phyloP scores from a whole-genome alignment of 2,888 invertebrate genomes.

The Abrostola triplasia region DNA sequence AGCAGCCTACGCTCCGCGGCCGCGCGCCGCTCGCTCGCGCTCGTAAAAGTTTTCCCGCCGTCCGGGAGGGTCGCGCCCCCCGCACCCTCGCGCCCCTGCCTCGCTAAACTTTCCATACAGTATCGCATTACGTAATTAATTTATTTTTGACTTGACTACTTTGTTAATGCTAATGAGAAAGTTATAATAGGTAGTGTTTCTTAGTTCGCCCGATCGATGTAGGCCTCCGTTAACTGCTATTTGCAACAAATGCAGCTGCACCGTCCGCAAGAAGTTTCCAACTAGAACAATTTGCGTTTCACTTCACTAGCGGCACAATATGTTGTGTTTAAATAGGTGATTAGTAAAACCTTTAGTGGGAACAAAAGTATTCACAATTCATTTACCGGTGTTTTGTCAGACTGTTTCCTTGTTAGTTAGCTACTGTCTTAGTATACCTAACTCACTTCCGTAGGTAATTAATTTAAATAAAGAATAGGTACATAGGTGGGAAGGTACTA shows the following conservation, averaged over 20 bases:
- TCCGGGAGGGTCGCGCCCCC: constrained; percentile 40
- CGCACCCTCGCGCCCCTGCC: constrained; percentile 39
- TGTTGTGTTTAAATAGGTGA: neutral
- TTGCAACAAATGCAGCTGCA: constrained; percentile 19
- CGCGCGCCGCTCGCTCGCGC: constrained; percentile 28
- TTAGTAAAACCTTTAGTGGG: no score
- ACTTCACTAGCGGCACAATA: no score
- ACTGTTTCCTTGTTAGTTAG: no score
- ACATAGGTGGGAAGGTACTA: no score
- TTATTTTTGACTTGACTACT: constrained; percentile 70
- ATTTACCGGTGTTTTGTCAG: no score
- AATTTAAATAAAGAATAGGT: no score
- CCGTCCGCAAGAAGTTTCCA: constrained; percentile 20
- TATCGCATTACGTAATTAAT: constrained; percentile 77
- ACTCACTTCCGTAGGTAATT: no score
- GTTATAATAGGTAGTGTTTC: constrained; percentile 60
- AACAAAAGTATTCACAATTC: no score
- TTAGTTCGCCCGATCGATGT: constrained; percentile 44
- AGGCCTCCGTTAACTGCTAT: constrained; percentile 34
- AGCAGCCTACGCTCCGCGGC: neutral
- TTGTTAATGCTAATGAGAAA: constrained; percentile 69
- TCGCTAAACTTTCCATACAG: constrained; percentile 75
- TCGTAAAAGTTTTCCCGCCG: constrained; percentile 75
- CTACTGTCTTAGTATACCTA: no score
- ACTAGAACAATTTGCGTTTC: neutral